Base-by-base conservation (phyloP, 2,113 vertebrate genomes). In the Pteruthius melanotis region DNA sequence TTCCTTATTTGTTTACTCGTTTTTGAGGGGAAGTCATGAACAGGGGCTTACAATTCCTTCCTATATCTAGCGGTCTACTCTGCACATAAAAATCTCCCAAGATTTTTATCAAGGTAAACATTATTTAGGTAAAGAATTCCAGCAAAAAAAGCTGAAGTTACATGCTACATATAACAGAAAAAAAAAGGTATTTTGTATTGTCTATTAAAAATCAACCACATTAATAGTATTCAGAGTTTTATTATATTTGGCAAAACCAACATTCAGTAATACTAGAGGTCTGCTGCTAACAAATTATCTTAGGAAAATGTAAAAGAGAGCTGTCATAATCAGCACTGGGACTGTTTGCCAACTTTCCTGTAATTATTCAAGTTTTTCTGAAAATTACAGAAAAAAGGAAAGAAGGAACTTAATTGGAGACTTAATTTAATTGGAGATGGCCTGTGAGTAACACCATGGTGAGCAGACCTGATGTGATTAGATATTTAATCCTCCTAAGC, bases 381-480 rank as follows among this genome's bases (percentile, higher is more conserved):
- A 53, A 64, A 81, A 84, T 57, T 54, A n/a, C 17, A 68, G 33
- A 56, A 87, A 87, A 90, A 83, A 71, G 5, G 13, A 71, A 53
- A 87, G 26, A 84, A 89, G 13, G 6, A 85, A 82, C 26, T 40
- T 68, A 59, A 50, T 21, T 68, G 27, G 27, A 37, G 6, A 21
- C n/a, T 64, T 70, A 87, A 91, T 71, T 84, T 79, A 74, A 89
- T 91, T 89, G 72, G 53, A 80, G 53, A 69, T 79, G 66, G 90
- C 81, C 94, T 85, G 40, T 50, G 49, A 83, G 61, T 79, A 84
- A 72, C 23, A 61, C 14, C 50, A 37, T 57, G 59, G 74, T 83
- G 81, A 96, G 74, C 49, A 87, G 87, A 68, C 81, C 40, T 79
- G 84, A 87, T 72, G 81, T 80, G 84, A 94, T 97, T 92, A 95